These are phyloP conservation scores for Drosophila villosipedis DNA, from an alignment of 2,888 invertebrate species.

Conservation along the genomic window DNA sequence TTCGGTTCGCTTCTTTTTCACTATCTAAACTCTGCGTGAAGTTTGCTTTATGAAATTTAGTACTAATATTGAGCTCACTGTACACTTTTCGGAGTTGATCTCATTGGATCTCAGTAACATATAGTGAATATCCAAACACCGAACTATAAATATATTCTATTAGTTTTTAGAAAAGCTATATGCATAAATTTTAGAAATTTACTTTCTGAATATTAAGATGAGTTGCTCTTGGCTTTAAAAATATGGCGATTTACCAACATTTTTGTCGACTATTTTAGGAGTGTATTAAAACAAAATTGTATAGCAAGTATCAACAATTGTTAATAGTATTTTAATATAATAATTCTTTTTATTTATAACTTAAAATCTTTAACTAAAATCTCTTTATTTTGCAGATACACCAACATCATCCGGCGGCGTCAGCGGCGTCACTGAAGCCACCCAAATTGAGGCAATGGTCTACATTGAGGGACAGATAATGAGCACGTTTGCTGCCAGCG, in stretches of 20 bases:
- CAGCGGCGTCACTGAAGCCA: constrained; percentile 23
- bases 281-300: not conserved
- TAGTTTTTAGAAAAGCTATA: no score
- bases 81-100: not conserved
- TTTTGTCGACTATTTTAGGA: not conserved
- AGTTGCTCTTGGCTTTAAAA: no score
- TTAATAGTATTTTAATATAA: not conserved
- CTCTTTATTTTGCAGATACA: constrained; percentile 32
- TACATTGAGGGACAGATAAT: constrained; percentile 75
- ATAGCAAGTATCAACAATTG: not conserved
- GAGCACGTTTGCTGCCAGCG: constrained; percentile 64
- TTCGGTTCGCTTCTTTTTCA: not conserved
- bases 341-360: not conserved
- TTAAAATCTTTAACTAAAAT: not conserved
- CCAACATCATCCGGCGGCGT: constrained; percentile 25
- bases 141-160: not conserved
- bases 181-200: no score
- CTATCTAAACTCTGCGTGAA: not conserved
- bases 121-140: not conserved
- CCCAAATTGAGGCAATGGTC: constrained; percentile 63
- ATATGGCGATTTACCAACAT: no score
- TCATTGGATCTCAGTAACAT: no score
- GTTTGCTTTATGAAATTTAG: not conserved
- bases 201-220: no score
- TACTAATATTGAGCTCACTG: not conserved